Evolutionary conservation across 2,113 vertebrate genomes (phyloP).

Genomic region (Siphamia tubifer): DNA sequence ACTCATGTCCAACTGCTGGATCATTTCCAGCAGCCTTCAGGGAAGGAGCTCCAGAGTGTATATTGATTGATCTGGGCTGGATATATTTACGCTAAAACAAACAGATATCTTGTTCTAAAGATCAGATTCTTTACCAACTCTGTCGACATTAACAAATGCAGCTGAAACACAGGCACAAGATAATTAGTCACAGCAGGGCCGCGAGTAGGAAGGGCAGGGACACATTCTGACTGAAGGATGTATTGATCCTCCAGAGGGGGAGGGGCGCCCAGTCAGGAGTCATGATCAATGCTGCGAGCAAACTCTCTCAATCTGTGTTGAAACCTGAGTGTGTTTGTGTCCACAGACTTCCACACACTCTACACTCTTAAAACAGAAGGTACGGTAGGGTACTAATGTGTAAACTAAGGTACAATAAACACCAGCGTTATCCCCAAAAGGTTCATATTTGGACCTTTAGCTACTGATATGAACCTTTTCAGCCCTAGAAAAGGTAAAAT

Average conservation of each 20-base stretch:
- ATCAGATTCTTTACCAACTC: constrained; percentile 54
- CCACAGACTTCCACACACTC: constrained; percentile 42
- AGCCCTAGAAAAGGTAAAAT: too few relatives aligned
- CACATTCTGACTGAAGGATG: constrained; percentile 78
- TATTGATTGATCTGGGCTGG: constrained; percentile 56
- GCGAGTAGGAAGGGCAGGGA: constrained; percentile 63
- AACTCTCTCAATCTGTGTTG: constrained; percentile 71
- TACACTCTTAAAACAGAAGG: constrained; percentile 38
- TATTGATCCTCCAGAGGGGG: constrained; percentile 74
- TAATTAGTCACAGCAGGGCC: constrained; percentile 78
- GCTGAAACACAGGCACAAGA: constrained; percentile 66
- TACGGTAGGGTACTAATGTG: too few relatives aligned
- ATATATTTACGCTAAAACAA: constrained; percentile 61
- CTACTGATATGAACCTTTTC: too few relatives aligned
- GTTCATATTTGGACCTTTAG: too few relatives aligned
- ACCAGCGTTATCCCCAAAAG: too few relatives aligned
- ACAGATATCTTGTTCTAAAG: constrained; percentile 63
- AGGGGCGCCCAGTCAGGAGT: constrained; percentile 67
- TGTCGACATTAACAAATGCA: constrained; percentile 66
- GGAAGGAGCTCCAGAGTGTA: constrained; percentile 55
- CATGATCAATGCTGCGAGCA: constrained; percentile 75
- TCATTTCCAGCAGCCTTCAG: constrained; percentile 42
- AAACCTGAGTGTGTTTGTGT: constrained; percentile 49
- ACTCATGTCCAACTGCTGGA: constrained; percentile 42
- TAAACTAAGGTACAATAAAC: too few relatives aligned